These are phyloP conservation scores for Alviniconcha strummeri DNA, from an alignment of 2,888 invertebrate species.

Conservation along the genomic window DNA sequence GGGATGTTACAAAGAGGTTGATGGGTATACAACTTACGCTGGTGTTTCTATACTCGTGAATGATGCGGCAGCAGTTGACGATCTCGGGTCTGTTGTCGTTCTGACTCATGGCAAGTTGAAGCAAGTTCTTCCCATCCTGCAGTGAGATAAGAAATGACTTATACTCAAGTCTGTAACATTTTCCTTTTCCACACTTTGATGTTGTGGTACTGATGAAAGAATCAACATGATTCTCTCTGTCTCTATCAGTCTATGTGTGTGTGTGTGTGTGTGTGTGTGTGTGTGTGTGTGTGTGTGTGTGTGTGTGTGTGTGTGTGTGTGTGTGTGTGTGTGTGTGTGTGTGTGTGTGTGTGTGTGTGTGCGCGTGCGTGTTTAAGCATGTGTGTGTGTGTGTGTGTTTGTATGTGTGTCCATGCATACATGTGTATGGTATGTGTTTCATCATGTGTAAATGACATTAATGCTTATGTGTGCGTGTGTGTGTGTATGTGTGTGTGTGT, in stretches of 20 bases:
- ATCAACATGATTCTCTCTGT: not conserved
- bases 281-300: conserved; percentile 1
- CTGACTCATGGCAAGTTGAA: conserved; percentile 49
- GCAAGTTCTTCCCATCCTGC: conserved; percentile 54
- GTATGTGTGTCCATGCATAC: not conserved
- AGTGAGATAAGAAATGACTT: no score
- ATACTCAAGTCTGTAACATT: no score
- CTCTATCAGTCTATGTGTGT: not conserved
- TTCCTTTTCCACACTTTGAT: no score
- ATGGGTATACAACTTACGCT: conserved; percentile 51
- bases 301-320: conserved; percentile 10
- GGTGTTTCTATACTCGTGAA: conserved; percentile 53
- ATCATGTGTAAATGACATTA: no score
- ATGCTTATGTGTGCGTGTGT: no score
- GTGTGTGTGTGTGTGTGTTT: conserved; percentile 7
- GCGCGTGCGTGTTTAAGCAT: not conserved
- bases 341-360: conserved; percentile 1
- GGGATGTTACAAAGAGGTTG: no score
- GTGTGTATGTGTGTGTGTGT: no score
- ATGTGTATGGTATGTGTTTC: not conserved
- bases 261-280: not conserved
- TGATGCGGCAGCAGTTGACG: conserved; percentile 48
- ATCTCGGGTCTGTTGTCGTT: conserved; percentile 37
- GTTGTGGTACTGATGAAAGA: not conserved
- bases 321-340: not conserved